Base-by-base conservation (phyloP, 2,113 vertebrate genomes). In the Mystacornis crossleyi region DNA sequence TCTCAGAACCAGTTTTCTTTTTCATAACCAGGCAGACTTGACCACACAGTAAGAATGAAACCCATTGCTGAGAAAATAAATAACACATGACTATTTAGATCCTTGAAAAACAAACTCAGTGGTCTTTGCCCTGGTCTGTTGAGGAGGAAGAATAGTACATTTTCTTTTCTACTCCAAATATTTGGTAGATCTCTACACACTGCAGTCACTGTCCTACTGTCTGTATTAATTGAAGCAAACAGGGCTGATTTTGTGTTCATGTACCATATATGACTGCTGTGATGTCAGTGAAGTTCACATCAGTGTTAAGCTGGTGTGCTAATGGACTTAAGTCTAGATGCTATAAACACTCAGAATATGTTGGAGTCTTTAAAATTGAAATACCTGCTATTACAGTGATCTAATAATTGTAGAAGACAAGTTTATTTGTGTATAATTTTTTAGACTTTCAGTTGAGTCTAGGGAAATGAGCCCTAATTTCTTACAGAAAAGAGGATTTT, bases 11-110 rank as follows among this genome's bases (percentile, higher is more conserved):
- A 12, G 34, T 79, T 89, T 21, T 86, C 9, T n/a, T 93, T 80
- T 69, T 61, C 48, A 54, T 69, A 75, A 90, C n/a, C 47, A 88
- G 47, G 51, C 62, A 78, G 81, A 67, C 64, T 60, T 94, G 85
- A 94, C 88, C 90, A 81, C 92, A 92, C 96, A 93, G 81, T 75
- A 55, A 85, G 79, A 71, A 83, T 86, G 60, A 86, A 88, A 66
- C 62, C 73, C 87, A 74, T 77, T 51, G 71, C 92, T 95, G 90
- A 80, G 85, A 95, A 97, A 96, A 97, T 81, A 95, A 95, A 95
- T 93, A 96, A 53, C 29, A 34, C 58, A 75, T 51, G 38, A 60
- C 55, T 93, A 74, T 94, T 90, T 88, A 73, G 87, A 77, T 85
- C 34, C 50, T 66, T 86, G 81, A 81, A 93, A 94, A 96, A 94